A percentile compares a stretch with the other conserved stretches of the same genome.
Conservation (phyloP, 2,113 vertebrate genomes). For the Hemicordylus capensis region DNA sequence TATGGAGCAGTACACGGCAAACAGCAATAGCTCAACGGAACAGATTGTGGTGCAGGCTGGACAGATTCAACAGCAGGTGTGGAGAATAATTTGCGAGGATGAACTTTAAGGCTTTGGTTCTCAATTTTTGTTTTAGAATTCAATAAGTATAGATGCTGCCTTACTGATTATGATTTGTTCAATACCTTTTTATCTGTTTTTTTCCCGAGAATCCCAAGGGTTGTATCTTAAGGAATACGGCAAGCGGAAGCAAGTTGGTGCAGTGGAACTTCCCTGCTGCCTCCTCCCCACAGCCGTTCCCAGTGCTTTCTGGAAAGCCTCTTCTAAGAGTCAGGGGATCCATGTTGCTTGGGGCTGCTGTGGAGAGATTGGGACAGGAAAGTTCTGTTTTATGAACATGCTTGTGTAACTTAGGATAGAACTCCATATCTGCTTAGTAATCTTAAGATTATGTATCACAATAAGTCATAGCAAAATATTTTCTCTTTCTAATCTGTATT, state of each 20-base stretch:
- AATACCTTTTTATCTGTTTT: background rate
- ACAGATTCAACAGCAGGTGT: conserved; percentile 96
- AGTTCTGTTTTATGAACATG: no score
- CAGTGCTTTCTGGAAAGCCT: no score
- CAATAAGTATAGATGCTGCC: background rate
- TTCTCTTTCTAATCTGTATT: background rate
- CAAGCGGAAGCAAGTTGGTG: no score
- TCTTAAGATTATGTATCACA: background rate
- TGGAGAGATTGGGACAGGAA: no score
- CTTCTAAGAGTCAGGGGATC: no score
- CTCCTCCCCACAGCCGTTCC: no score
- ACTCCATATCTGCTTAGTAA: background rate
- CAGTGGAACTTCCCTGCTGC: no score
- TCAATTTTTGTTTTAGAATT: background rate
- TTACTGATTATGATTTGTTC: background rate
- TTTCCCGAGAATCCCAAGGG: no score
- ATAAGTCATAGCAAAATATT: background rate
- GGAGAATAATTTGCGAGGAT: background rate
- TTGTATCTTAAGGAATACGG: no score
- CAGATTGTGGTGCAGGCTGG: conserved; percentile 98
- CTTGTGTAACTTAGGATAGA: no score
- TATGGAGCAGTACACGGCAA: conserved; percentile 97
- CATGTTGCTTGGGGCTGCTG: no score
- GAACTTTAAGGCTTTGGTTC: background rate
- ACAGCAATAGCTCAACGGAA: conserved; percentile 90